Evolutionary conservation across 2,888 invertebrate species (phyloP).

Genomic region (Romanomermis culicivorax): DNA sequence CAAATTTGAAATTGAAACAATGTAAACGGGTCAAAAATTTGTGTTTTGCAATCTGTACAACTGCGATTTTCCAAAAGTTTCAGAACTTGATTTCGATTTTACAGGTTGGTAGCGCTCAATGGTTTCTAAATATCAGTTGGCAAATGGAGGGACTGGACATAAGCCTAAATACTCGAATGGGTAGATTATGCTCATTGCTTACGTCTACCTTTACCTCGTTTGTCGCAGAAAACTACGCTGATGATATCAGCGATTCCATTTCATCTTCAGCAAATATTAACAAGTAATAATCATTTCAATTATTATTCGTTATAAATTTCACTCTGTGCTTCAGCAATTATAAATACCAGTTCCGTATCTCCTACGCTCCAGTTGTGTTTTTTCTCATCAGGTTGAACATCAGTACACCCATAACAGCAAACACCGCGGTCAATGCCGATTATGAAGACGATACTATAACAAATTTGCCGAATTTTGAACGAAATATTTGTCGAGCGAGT

Average conservation of each 20-base stretch:
- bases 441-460: constrained; percentile 9
- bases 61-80: too few species aligned
- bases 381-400: too few species aligned
- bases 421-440: constrained; percentile 42
- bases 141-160: constrained; percentile 65
- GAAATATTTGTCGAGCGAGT: constrained; percentile 14
- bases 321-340: too few species aligned
- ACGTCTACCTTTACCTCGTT: not conserved
- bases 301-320: too few species aligned
- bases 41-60: too few species aligned
- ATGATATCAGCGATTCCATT: not conserved
- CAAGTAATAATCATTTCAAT: too few species aligned
- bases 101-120: constrained; percentile 61
- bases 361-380: not conserved
- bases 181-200: constrained; percentile 16
- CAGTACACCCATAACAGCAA: constrained; percentile 36
- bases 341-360: not conserved
- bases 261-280: not conserved
- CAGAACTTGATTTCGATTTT: too few species aligned
- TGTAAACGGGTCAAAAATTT: too few species aligned
- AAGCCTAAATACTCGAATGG: constrained; percentile 15
- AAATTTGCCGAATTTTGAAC: constrained; percentile 10
- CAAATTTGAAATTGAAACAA: too few species aligned
- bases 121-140: constrained; percentile 93
- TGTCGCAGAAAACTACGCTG: not conserved